Conservation (phyloP, 1,140 invertebrate genomes). For the Neodiprion lecontei region DNA sequence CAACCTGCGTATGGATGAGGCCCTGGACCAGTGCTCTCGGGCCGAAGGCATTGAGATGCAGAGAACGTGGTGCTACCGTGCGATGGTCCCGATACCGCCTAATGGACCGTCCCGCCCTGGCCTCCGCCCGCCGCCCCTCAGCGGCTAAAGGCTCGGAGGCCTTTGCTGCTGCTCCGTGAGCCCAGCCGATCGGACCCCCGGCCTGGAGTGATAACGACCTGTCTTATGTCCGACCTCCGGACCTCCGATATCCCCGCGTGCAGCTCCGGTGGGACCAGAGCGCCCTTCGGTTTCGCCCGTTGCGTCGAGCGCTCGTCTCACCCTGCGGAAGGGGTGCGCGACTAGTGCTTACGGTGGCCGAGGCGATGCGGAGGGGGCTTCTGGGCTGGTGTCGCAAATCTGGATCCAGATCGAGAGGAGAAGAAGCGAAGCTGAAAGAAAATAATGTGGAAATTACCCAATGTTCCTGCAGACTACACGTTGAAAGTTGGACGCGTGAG, state of each 20-base stretch:
- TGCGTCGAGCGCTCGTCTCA: neutral
- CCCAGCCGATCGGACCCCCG: conserved; percentile 13
- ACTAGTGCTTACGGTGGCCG: no score
- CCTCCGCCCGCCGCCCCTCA: conserved; percentile 16
- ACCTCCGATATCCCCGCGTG: neutral
- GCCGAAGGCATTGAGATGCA: conserved; percentile 58
- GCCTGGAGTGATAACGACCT: conserved; percentile 15
- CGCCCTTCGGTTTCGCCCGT: neutral
- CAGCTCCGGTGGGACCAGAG: neutral
- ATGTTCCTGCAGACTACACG: no score
- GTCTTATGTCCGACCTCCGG: conserved; percentile 12
- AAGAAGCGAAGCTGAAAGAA: no score
- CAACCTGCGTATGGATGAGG: conserved; percentile 29
- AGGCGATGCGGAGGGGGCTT: no score
- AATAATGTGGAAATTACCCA: no score
- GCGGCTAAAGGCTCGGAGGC: neutral
- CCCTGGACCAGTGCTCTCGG: conserved; percentile 10
- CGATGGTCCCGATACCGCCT: conserved; percentile 63
- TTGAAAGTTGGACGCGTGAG: no score
- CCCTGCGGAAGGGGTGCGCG: no score
- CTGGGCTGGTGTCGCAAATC: no score
- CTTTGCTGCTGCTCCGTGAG: conserved; percentile 8
- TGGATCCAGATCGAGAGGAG: no score
- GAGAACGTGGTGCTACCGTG: conserved; percentile 63
- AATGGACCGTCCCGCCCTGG: conserved; percentile 57